phyloP scores from a whole-genome alignment of 2,797 vertebrate genomes.

The Cyprinella venusta region DNA sequence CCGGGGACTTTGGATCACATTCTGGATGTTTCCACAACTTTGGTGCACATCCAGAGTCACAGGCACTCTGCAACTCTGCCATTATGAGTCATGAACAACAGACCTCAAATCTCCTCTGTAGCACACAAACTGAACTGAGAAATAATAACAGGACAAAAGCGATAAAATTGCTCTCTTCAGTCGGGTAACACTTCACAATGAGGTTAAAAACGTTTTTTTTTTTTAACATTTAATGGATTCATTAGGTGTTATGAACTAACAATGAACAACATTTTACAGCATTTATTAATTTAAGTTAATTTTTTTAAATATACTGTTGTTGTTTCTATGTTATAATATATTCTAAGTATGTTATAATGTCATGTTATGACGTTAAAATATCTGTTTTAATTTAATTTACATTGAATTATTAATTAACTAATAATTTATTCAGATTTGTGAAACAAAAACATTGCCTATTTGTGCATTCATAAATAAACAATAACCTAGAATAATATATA shows the following conservation, averaged over 20 bases:
- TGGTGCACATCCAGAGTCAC: conserved; percentile 36
- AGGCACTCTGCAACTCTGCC: conserved; percentile 45
- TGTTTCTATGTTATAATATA: not conserved
- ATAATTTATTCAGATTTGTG: not conserved
- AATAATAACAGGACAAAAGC: not conserved
- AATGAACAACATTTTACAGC: not conserved
- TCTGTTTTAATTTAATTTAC: not conserved
- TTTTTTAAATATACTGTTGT: not conserved
- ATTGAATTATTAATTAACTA: not conserved
- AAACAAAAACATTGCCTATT: no score
- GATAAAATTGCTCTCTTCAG: not conserved
- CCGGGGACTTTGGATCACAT: conserved; percentile 42
- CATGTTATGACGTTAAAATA: not conserved
- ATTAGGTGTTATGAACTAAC: not conserved
- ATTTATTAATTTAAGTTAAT: not conserved
- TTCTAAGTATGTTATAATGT: no score
- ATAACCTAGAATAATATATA: not conserved
- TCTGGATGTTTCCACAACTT: conserved; percentile 45
- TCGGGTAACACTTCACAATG: not conserved
- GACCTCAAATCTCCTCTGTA: conserved; percentile 11
- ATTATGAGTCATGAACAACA: conserved; percentile 45
- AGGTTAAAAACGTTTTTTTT: not conserved
- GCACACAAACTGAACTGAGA: not conserved
- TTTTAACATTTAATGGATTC: not conserved
- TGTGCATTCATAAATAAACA: no score